Base-by-base conservation (phyloP, 1,140 invertebrate species). In the Panagrolaimus sp. region DNA sequence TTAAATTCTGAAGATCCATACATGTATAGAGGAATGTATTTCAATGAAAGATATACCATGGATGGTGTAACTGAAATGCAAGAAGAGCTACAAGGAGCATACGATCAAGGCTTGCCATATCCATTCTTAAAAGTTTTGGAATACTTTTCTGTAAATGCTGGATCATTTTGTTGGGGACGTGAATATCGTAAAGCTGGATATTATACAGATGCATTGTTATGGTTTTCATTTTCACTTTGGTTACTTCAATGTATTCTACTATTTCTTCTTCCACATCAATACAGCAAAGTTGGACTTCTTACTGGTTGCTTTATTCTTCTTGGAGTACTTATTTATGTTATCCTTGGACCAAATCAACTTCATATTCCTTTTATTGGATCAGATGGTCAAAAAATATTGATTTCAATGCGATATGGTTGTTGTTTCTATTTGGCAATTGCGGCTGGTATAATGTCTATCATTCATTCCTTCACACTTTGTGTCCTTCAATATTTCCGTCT, bases 81-180 rank as follows among this genome's bases (percentile, higher is more conserved):
- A 5, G 45, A 63, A 25, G 81, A 80, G 23, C 69, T 83, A 14
- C 63, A 63, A 23, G 63, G 51, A 1, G 79, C 82, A 9, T 82
- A 71, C 51, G 43, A 67, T 8, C 51, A 79, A 53, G 95, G 95
- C 9, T 86, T 96, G 11, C 95, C 95, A 0, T 96, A 92, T 84
- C 95, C 95, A 0, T 91, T 98, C 67, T 86, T 98, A 8, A 95
- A 92, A 0, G 89, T 97, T 16, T 91, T 93, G 1, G 95, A 98
- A 83, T 96, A 97, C 84, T 93, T 98, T 77, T 92, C 90, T 53
- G 87, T 94, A 44, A 92, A 94, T 70, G 91, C 93, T 73, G 95
- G 96, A 83, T 93, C 94, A 7, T 95, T 98, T 79, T 90, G 91
- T 31, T 98, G 94, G 94, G 94, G 94, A 14, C 89, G 91, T 11